Evolutionary conservation across 2,113 vertebrate genomes (phyloP).

Genomic region (Phasianus colchicus): DNA sequence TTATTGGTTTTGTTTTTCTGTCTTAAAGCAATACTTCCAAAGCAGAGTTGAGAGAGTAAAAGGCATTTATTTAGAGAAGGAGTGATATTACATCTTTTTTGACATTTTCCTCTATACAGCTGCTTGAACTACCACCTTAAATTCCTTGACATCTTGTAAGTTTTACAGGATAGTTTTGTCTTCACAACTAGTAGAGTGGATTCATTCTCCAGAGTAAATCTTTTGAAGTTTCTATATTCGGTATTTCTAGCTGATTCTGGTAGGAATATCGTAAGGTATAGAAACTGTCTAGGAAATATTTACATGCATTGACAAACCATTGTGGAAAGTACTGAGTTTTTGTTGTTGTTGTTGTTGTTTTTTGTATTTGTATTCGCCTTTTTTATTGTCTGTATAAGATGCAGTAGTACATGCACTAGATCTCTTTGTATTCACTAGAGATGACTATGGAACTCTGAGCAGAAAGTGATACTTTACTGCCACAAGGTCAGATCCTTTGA

Average conservation of each 20-base stretch:
- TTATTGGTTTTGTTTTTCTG: neutral
- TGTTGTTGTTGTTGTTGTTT: too few species aligned
- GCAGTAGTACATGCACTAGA: neutral
- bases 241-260: neutral
- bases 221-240: neutral
- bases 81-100: neutral
- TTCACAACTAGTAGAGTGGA: neutral
- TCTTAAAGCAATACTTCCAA: neutral
- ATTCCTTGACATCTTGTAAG: neutral
- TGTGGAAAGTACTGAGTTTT: neutral
- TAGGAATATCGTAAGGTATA: neutral
- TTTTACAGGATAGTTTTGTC: neutral
- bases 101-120: neutral
- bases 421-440: neutral
- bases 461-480: slow-evolving; percentile 9
- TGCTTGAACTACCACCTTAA: neutral
- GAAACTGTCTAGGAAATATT: neutral
- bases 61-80: neutral
- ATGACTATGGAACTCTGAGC: neutral
- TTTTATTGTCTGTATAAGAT: neutral
- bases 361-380: neutral
- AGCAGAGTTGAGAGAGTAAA: neutral
- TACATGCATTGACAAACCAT: neutral
- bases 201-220: neutral
- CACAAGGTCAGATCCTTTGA: neutral